Evolutionary conservation across 2,888 invertebrate species (phyloP), one percentile per base, ranked within the genome.

Genomic region (Papilio demoleus): DNA sequence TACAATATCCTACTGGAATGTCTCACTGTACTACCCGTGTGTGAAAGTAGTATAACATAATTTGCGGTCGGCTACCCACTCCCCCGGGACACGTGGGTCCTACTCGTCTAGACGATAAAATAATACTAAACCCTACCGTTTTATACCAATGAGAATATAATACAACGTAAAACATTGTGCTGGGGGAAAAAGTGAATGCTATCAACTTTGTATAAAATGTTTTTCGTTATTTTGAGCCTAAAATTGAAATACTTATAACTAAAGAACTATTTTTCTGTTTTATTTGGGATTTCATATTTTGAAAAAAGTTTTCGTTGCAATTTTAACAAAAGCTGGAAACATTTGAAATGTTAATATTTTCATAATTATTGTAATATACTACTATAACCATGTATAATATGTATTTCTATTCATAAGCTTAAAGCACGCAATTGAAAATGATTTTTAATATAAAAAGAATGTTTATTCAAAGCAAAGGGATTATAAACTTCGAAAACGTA

Each of bases 61-160:
- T 90, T 90, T 89, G 88, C 88, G 86, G 87, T 85, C 84, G 82
- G 83, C 86, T 85, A 86, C 84, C 81, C 83, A 85, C 82, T 80
- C 85, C 83, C 85, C 82, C 75, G 77, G 81, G 84, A 82, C 78
- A 81, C 76, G 81, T 81, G 74, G 73, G 78, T 79, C 82, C 84
- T 84, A 82, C 84, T 80, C 73, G 87, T 87, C 87, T 88, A 88
- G 87, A 88, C 88, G 73, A 81, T 80, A 72, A 79, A 80, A 80
- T 79, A 80, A 74, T 71, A 76, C 73, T 70, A 70, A 73, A 70
- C 68, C 70, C 65, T 67, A 70, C 61, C 47, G 62, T 59, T 66
- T 38, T 45, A 60, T 58, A 22, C 17, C 6, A 47, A 62, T 62
- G 62, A 19, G 40, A 74, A 73, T 76, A 72, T n/a, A n/a, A n/a